Conservation (phyloP, 2,888 invertebrate species). For the Cyaniris semiargus region DNA sequence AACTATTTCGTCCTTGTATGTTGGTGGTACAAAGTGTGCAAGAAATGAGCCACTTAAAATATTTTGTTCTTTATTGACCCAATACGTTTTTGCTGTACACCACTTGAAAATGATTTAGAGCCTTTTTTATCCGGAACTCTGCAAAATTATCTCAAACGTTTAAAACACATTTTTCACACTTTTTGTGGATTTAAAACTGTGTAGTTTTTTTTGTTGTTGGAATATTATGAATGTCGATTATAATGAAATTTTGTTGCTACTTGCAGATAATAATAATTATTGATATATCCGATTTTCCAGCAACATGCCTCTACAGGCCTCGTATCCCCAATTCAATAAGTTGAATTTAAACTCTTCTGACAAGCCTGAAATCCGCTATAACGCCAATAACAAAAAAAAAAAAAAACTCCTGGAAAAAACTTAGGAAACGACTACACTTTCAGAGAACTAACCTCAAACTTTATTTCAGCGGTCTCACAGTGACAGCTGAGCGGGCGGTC, state of each 20-base stretch:
- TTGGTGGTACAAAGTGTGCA: not conserved
- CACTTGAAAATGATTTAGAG: not conserved
- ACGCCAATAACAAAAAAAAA: too few species aligned
- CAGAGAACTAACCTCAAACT: constrained; percentile 36
- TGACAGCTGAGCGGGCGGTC: constrained; percentile 81
- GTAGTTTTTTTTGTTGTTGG: too few species aligned
- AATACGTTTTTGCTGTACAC: not conserved
- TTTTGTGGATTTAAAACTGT: not conserved
- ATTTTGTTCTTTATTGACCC: not conserved
- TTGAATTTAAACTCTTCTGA: too few species aligned
- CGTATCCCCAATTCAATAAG: too few species aligned
- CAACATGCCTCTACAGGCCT: too few species aligned
- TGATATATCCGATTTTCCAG: too few species aligned
- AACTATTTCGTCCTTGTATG: not conserved
- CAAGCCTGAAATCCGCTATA: too few species aligned
- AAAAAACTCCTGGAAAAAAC: too few species aligned
- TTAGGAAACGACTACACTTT: not conserved
- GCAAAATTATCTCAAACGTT: not conserved
- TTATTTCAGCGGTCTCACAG: constrained; percentile 80
- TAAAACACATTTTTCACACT: constrained; percentile 2
- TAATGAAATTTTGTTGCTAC: too few species aligned
- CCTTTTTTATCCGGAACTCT: not conserved
- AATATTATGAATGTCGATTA: too few species aligned
- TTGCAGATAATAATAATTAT: too few species aligned
- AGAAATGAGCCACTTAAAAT: not conserved